phyloP scores from a whole-genome alignment of 64 coral and sea anemone species.

The Montipora foliosa region DNA sequence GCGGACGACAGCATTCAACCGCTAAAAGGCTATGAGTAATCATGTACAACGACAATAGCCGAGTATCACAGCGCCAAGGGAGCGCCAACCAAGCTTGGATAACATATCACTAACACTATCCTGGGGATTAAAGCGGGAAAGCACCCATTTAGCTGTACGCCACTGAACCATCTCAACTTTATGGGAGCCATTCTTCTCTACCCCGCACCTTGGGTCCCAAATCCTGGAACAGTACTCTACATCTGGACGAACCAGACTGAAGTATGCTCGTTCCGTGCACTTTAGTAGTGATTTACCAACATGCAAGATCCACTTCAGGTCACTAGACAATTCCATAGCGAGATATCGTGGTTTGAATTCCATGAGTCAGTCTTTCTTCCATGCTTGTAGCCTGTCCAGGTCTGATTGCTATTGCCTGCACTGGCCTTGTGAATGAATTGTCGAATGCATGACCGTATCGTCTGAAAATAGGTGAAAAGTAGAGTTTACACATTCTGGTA shows the following conservation, averaged over 20 bases:
- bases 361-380: not conserved
- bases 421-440: not conserved
- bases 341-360: too few species aligned
- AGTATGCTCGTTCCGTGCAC: too few species aligned
- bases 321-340: too few species aligned
- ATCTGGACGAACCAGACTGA: too few species aligned
- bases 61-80: too few species aligned
- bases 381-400: not conserved
- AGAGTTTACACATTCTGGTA: not conserved
- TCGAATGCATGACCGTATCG: not conserved
- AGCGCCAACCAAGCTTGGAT: too few species aligned
- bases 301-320: too few species aligned
- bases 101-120: not conserved
- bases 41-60: too few species aligned
- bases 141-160: not conserved
- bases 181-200: not conserved
- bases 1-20: too few species aligned
- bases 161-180: not conserved
- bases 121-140: not conserved
- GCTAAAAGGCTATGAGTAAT: too few species aligned
- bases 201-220: not conserved
- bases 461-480: not conserved
- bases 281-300: too few species aligned
- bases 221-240: too few species aligned
- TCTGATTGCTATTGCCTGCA: not conserved